Evolutionary conservation across 2,113 vertebrate species (phyloP).

Genomic region (Colossoma macropomum): DNA sequence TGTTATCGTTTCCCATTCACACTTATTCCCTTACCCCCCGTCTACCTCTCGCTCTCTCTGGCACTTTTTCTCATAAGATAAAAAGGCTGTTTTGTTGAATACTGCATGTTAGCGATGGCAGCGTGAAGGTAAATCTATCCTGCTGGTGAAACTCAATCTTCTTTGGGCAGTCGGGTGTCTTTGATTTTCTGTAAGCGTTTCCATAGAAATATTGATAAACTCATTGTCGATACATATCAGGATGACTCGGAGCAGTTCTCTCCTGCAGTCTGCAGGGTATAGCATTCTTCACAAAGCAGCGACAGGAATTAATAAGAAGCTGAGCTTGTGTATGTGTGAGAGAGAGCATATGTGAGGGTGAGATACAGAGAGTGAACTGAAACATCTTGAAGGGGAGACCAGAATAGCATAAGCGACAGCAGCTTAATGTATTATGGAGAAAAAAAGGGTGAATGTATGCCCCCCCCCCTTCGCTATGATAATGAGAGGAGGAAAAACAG

Average conservation of each 20-base stretch:
- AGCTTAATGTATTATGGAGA: background rate
- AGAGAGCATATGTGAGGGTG: background rate
- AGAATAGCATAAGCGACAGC: background rate
- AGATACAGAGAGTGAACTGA: constrained; percentile 1
- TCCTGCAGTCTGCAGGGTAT: background rate
- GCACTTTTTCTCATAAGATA: background rate
- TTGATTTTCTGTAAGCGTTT: background rate
- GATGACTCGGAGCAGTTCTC: background rate
- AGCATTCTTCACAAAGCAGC: background rate
- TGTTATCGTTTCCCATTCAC: too few relatives aligned
- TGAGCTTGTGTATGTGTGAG: too few relatives aligned
- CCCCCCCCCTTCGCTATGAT: too few relatives aligned
- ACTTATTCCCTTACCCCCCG: too few relatives aligned
- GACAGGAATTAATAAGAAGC: background rate
- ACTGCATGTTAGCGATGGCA: background rate
- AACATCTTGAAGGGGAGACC: background rate
- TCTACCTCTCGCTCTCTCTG: too few relatives aligned
- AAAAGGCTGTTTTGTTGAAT: background rate
- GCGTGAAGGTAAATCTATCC: background rate
- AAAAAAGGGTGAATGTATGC: too few relatives aligned
- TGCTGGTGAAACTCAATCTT: background rate
- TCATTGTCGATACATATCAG: background rate
- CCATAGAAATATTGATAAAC: background rate
- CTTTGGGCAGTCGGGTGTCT: background rate
- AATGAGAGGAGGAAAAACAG: background rate